phyloP scores from a whole-genome alignment of 2,113 vertebrate species.

The Limnothrissa miodon region DNA sequence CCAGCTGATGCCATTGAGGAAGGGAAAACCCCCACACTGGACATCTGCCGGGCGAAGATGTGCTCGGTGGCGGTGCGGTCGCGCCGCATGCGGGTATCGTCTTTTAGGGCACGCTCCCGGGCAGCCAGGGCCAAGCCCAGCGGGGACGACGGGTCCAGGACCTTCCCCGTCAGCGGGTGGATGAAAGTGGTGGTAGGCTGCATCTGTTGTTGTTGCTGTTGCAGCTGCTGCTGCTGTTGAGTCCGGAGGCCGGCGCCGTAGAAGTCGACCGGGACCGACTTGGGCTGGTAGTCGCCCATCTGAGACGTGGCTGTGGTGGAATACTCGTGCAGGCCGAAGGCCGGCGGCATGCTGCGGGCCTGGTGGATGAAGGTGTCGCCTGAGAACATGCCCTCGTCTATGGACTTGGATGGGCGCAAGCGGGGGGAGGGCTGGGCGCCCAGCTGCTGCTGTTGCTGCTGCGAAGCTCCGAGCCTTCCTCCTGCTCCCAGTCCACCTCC shows the following conservation, averaged over 20 bases:
- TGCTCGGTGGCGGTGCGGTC: slow-evolving; percentile 62
- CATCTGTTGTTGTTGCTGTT: slow-evolving; percentile 34
- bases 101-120: slow-evolving; percentile 84
- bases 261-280: slow-evolving; percentile 71
- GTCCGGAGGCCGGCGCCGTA: slow-evolving; percentile 64
- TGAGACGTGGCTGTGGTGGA: slow-evolving; percentile 56
- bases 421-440: slow-evolving; percentile 66
- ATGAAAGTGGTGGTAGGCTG: slow-evolving; percentile 78
- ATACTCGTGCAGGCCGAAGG: slow-evolving; percentile 76
- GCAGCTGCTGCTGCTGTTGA: slow-evolving; percentile 42
- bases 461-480: slow-evolving; percentile 61
- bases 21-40: slow-evolving; percentile 64
- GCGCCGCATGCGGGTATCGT: slow-evolving; percentile 71
- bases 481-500: slow-evolving; percentile 49
- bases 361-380: slow-evolving; percentile 84
- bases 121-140: slow-evolving; percentile 87
- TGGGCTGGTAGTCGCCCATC: slow-evolving; percentile 71
- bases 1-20: slow-evolving; percentile 39
- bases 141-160: slow-evolving; percentile 84
- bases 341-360: slow-evolving; percentile 76
- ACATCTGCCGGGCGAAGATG: slow-evolving; percentile 69
- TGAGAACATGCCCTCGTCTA: slow-evolving; percentile 92
- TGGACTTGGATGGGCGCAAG: slow-evolving; percentile 86
- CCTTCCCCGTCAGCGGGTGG: slow-evolving; percentile 88
- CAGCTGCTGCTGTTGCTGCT: slow-evolving; percentile 60